Evolutionary conservation across 2,888 invertebrate genomes (phyloP).

Genomic region (Calliscelio sp.): DNA sequence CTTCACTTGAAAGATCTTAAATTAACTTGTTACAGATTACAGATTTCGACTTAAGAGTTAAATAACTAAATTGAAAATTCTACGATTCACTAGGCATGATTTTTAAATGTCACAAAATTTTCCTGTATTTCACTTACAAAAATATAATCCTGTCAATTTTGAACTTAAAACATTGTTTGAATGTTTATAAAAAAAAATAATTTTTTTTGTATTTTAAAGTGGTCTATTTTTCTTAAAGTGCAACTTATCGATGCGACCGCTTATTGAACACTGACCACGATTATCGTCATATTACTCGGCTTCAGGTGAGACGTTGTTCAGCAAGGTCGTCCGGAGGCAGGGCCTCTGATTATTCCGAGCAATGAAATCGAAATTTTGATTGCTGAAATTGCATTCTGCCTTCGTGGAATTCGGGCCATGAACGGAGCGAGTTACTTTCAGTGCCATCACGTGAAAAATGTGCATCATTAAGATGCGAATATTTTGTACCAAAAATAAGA

Average conservation of each 20-base stretch:
- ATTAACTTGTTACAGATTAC: slow-evolving; percentile 8
- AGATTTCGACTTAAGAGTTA: too few species aligned
- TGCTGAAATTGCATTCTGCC: slow-evolving; percentile 55
- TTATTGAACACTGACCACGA: slow-evolving; percentile 72
- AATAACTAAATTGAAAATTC: too few species aligned
- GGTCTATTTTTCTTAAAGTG: slow-evolving; percentile 43
- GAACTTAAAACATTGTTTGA: neutral
- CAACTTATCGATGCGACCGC: slow-evolving; percentile 66
- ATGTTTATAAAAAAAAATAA: neutral
- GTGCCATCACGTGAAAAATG: slow-evolving; percentile 17
- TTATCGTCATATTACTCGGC: slow-evolving; percentile 68
- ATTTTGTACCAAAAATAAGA: slow-evolving; percentile 7
- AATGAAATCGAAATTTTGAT: slow-evolving; percentile 65
- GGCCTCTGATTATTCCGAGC: slow-evolving; percentile 47
- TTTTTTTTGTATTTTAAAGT: neutral
- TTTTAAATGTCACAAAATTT: too few species aligned
- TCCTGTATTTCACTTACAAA: too few species aligned
- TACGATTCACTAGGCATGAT: too few species aligned
- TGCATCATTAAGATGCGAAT: slow-evolving; percentile 27
- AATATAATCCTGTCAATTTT: too few species aligned
- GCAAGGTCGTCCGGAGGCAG: slow-evolving; percentile 70
- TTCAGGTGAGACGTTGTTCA: slow-evolving; percentile 69
- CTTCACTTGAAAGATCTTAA: slow-evolving; percentile 22
- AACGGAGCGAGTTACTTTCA: too few species aligned
- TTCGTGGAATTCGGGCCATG: slow-evolving; percentile 21